Evolutionary conservation across 2,797 vertebrate genomes (phyloP), one percentile per base, ranked within the genome.

Genomic region (Cichlasoma orientale): DNA sequence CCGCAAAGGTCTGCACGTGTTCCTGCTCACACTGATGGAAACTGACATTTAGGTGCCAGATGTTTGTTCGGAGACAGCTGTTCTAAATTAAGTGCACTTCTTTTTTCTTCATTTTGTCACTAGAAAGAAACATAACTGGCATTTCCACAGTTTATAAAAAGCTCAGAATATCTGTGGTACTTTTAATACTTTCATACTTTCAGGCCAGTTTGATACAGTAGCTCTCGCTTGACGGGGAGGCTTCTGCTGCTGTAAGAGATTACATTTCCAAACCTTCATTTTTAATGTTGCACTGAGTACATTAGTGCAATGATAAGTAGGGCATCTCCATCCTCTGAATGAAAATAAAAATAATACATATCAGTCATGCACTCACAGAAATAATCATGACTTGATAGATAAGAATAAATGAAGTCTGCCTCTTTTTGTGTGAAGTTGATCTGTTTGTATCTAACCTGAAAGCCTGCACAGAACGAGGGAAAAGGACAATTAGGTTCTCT

Each of bases 371-470:
- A n/a, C 69, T 71, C 56, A 47, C 56, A 69, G 72, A 81, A 79
- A 71, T 63, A 87, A 33, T 85, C 72, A 58, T 44, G 58, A 89
- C 82, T 68, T 78, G 71, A 82, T 79, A 82, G 89, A 90, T 84
- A 80, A 90, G 66, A 88, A 75, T 79, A 69, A n/a, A 78, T 74
- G 58, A 18, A 4, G 41, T 33, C 25, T 57, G 57, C 52, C 69
- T 82, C 44, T 6, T 5, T 6, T 31, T 70, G 53, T 63, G 54
- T 69, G 63, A 76, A 47, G 56, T 83, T 76, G 63, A 84, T 84
- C 69, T 75, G 73, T 56, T 75, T 19, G 53, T 76, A 75, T 80
- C 72, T 66, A 81, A 25, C 21, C n/a, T 63, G 69, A 76, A 89
- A 82, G 73, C 27, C 47, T 2, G 47, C 16, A 41, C 69, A 41